phyloP scores from a whole-genome alignment of 2,888 invertebrate genomes.

The Conops quadrifasciatus region DNA sequence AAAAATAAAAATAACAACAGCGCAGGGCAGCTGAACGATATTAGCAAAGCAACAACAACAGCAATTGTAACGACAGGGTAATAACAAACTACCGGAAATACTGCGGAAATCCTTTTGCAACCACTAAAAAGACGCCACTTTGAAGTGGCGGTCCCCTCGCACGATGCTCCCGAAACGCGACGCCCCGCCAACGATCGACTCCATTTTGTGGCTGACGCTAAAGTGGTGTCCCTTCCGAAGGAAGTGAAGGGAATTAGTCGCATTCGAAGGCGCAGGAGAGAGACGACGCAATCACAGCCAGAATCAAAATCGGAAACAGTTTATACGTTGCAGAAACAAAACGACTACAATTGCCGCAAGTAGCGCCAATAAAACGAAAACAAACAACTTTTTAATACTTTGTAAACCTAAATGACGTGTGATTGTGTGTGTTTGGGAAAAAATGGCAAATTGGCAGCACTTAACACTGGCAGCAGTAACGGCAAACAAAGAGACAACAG shows the following conservation, averaged over 20 bases:
- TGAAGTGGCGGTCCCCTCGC: slow-evolving; percentile 1
- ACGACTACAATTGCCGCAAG: neutral
- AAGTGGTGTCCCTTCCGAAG: slow-evolving; percentile 30
- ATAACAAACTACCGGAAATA: neutral
- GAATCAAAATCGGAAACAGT: neutral
- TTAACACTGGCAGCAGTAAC: slow-evolving; percentile 32
- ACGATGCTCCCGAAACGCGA: slow-evolving; percentile 9
- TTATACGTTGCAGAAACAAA: slow-evolving; percentile 29
- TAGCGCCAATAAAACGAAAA: slow-evolving; percentile 32
- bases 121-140: neutral
- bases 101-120: slow-evolving; percentile 17
- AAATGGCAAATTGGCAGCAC: slow-evolving; percentile 54
- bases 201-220: slow-evolving; percentile 18
- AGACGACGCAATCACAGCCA: neutral
- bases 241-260: slow-evolving; percentile 7
- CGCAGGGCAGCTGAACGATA: neutral
- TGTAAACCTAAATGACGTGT: slow-evolving; percentile 54
- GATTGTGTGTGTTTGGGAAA: slow-evolving; percentile 40
- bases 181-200: slow-evolving; percentile 12
- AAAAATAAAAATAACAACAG: neutral
- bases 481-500: slow-evolving; percentile 37
- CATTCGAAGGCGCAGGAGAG: neutral
- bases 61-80: slow-evolving; percentile 4
- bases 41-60: slow-evolving; percentile 1
- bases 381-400: slow-evolving; percentile 39